Evolutionary conservation across 2,113 vertebrate genomes (phyloP).

Genomic region (Mungos mungo): DNA sequence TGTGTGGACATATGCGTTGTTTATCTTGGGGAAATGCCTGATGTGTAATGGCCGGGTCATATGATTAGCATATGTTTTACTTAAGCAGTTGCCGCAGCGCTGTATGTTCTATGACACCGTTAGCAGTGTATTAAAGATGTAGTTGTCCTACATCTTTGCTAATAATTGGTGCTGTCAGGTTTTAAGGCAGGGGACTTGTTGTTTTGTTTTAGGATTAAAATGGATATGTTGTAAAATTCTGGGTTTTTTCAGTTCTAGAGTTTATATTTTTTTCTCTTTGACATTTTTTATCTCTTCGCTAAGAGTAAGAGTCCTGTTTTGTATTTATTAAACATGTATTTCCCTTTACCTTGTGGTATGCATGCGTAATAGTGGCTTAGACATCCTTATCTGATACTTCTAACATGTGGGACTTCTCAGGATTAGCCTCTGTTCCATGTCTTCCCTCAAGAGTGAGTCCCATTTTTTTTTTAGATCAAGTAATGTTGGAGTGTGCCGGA

Average conservation of each 20-base stretch:
- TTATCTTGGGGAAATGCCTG: background rate
- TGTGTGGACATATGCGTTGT: background rate
- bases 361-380: background rate
- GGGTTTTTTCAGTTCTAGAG: background rate
- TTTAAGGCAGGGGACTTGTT: background rate
- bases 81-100: background rate
- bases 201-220: background rate
- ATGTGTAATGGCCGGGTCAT: background rate
- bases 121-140: background rate
- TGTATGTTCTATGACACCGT: background rate
- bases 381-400: background rate
- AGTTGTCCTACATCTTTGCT: background rate
- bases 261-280: background rate
- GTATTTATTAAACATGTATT: background rate
- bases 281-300: background rate
- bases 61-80: background rate
- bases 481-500: background rate
- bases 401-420: background rate
- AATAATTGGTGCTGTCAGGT: background rate
- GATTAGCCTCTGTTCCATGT: background rate
- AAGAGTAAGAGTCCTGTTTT: background rate
- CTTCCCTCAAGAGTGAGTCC: background rate
- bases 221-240: background rate
- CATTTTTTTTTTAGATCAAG: background rate
- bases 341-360: background rate